These are phyloP conservation scores for Euura lappo DNA, from an alignment of 1,140 invertebrate species.

Conservation along the genomic window DNA sequence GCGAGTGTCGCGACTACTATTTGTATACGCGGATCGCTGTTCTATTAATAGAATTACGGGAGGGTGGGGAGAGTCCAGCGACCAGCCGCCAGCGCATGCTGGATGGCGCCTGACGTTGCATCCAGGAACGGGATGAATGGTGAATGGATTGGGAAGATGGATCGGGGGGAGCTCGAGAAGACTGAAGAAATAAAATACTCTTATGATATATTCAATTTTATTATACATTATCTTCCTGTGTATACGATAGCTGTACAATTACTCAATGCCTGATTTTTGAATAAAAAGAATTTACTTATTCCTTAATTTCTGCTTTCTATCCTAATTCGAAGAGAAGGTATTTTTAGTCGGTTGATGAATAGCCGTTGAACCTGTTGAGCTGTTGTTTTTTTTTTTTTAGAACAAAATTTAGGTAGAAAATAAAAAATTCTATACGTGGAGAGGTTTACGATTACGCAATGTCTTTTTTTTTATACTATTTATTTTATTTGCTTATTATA, in stretches of 20 bases:
- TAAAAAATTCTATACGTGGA: not conserved
- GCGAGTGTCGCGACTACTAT: not conserved
- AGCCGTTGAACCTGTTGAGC: not conserved
- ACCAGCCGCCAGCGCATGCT: not conserved
- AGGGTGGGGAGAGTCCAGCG: not conserved
- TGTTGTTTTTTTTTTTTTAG: not conserved
- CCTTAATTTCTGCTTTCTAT: too few species aligned
- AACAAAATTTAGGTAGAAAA: not conserved
- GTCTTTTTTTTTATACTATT: too few species aligned
- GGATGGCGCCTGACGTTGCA: slow-evolving; percentile 16
- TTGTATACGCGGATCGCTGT: slow-evolving; percentile 21
- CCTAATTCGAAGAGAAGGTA: not conserved
- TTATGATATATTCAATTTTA: too few species aligned
- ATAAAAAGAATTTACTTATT: too few species aligned
- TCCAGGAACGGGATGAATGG: slow-evolving; percentile 29
- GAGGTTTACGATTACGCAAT: too few species aligned
- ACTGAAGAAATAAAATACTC: too few species aligned
- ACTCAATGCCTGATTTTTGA: too few species aligned
- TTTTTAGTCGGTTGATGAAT: not conserved
- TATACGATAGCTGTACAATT: too few species aligned
- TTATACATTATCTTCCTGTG: too few species aligned
- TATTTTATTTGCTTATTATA: too few species aligned
- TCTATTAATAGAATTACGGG: slow-evolving; percentile 29
- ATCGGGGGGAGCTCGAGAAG: too few species aligned
- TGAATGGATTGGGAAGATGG: slow-evolving; percentile 20